Percentiles rank a stretch among this genome's conserved stretches.
Conservation (phyloP, 2,888 invertebrate species). For the Cryptus viduatorius region DNA sequence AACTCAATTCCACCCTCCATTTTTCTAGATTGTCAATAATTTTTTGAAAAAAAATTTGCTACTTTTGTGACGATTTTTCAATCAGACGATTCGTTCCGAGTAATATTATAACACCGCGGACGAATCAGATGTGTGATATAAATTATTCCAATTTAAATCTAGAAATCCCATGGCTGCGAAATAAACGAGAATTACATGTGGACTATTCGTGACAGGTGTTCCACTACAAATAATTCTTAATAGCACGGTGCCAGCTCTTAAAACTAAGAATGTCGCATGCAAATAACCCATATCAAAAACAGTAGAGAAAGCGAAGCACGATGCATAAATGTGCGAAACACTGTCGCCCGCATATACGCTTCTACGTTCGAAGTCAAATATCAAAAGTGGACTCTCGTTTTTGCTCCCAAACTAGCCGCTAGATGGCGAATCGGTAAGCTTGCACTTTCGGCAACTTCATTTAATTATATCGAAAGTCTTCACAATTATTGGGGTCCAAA, state of each 20-base stretch:
- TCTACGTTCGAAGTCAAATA: background rate
- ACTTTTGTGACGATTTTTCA: background rate
- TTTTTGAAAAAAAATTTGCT: background rate
- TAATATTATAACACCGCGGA: background rate
- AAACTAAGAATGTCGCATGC: background rate
- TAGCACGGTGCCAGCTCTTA: slow-evolving; percentile 1
- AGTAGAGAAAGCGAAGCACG: background rate
- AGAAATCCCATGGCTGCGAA: slow-evolving; percentile 4
- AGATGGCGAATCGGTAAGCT: background rate
- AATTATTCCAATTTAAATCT: background rate
- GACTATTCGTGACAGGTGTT: slow-evolving; percentile 5
- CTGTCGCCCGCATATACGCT: background rate
- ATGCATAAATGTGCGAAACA: background rate
- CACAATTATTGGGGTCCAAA: too few species aligned
- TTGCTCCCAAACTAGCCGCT: background rate
- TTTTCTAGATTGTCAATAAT: background rate
- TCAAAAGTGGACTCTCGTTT: background rate
- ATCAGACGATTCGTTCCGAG: background rate
- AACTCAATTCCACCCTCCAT: background rate
- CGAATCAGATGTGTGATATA: background rate
- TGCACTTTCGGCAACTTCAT: background rate
- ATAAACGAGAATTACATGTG: background rate
- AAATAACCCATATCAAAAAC: background rate
- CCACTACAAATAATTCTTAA: slow-evolving; percentile 6
- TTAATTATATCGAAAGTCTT: background rate